Conservation (phyloP, 2,797 vertebrate species). For the Coregonus ussuriensis region DNA sequence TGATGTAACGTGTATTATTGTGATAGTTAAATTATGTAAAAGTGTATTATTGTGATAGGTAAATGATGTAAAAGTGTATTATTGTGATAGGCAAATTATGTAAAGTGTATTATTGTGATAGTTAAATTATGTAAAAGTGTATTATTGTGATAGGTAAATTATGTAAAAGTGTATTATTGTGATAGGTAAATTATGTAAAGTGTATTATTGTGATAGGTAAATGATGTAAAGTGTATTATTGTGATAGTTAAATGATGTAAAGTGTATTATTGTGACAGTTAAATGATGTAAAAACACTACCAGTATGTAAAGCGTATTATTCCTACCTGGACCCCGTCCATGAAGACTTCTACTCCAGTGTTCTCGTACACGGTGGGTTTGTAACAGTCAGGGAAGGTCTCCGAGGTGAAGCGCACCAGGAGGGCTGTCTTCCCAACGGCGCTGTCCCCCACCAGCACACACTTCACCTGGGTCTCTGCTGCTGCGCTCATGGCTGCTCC, state of each 20-base stretch:
- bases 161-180: too few relatives aligned
- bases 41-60: too few relatives aligned
- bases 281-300: too few relatives aligned
- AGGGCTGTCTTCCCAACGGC: slow-evolving; percentile 94
- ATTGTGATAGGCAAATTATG: not conserved
- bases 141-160: not conserved
- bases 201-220: too few relatives aligned
- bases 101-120: too few relatives aligned
- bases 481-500: not conserved
- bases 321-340: slow-evolving; percentile 80
- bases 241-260: too few relatives aligned
- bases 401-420: slow-evolving; percentile 93
- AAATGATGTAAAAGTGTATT: not conserved
- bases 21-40: too few relatives aligned
- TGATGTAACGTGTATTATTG: too few relatives aligned
- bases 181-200: too few relatives aligned
- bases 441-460: slow-evolving; percentile 92
- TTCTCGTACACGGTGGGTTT: slow-evolving; percentile 96
- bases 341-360: slow-evolving; percentile 93
- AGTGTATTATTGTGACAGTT: too few relatives aligned
- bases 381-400: slow-evolving; percentile 93
- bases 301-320: not conserved
- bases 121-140: not conserved
- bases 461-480: slow-evolving; percentile 87
- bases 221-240: too few relatives aligned